Percentiles rank a stretch among this genome's conserved stretches.
Conservation (phyloP, 35 echinoderm and acorn worm species). For the Ophioderma brevispina region DNA sequence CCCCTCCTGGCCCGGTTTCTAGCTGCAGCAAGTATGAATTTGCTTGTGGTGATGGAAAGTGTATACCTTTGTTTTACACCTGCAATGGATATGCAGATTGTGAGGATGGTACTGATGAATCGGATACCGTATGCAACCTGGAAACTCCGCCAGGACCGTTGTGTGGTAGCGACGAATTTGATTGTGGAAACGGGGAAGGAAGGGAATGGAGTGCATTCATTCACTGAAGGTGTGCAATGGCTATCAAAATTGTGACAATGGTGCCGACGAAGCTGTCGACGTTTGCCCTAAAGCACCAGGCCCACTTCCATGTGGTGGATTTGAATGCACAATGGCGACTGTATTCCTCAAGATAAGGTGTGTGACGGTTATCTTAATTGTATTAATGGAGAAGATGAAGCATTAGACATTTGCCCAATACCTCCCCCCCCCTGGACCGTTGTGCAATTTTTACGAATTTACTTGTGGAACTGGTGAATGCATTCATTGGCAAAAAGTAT, state of each 20-base stretch:
- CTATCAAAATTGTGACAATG: neutral
- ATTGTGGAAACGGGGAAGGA: too few relatives aligned
- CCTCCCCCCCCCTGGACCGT: neutral
- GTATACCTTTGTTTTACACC: too few relatives aligned
- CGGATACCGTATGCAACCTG: too few relatives aligned
- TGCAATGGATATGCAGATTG: too few relatives aligned
- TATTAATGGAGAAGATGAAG: neutral
- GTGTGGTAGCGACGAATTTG: too few relatives aligned
- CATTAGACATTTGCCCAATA: neutral
- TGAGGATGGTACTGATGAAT: too few relatives aligned
- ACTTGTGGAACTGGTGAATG: neutral
- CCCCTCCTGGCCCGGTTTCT: too few relatives aligned
- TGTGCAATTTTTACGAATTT: neutral
- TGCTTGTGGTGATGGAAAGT: too few relatives aligned
- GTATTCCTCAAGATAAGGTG: neutral
- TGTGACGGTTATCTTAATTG: neutral
- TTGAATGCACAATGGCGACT: neutral
- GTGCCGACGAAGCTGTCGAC: neutral
- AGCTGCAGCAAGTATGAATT: too few relatives aligned
- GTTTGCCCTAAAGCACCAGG: neutral
- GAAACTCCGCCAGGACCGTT: too few relatives aligned
- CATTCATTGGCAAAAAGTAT: neutral
- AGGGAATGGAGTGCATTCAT: too few relatives aligned
- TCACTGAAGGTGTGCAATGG: neutral
- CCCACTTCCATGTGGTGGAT: neutral